Percentiles rank a stretch among this genome's conserved stretches.
These are phyloP conservation scores for Deroptyus accipitrinus DNA, from an alignment of 2,113 vertebrate genomes.

Conservation along the genomic window DNA sequence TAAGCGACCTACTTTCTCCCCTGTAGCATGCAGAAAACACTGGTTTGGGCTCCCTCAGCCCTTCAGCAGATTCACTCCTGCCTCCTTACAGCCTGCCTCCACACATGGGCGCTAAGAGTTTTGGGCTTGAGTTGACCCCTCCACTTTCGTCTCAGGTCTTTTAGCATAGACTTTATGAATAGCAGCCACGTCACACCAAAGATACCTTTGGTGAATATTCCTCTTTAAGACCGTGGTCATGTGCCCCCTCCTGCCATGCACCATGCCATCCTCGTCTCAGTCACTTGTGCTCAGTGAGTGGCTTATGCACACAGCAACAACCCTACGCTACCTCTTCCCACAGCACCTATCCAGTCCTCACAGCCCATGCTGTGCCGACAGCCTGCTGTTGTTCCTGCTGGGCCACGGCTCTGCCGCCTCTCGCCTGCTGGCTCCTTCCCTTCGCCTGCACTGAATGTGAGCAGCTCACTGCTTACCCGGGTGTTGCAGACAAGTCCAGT, in stretches of 20 bases:
- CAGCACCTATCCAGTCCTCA: not conserved
- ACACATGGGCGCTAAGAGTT: not conserved
- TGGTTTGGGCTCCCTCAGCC: not conserved
- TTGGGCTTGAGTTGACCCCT: not conserved
- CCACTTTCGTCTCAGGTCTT: not conserved
- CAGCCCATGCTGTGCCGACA: rapidly evolving
- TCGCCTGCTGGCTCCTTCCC: not conserved
- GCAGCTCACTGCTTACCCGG: not conserved
- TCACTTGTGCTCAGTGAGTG: not conserved
- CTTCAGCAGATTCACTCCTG: not conserved
- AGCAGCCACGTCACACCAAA: not conserved
- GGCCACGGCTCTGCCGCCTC: not conserved
- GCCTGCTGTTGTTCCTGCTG: not conserved
- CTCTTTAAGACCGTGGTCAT: not conserved
- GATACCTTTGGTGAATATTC: not conserved
- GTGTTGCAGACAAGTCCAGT: constrained; percentile 10
- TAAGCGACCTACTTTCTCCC: not conserved
- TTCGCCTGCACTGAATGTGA: not conserved
- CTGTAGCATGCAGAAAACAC: not conserved
- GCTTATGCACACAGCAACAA: not conserved
- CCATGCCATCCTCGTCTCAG: not conserved
- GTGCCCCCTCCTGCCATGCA: rapidly evolving
- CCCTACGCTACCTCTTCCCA: rapidly evolving
- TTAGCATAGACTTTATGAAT: not conserved
- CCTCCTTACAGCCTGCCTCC: not conserved